Conservation (phyloP, 1,140 invertebrate species). For the Nylanderia fulva region DNA sequence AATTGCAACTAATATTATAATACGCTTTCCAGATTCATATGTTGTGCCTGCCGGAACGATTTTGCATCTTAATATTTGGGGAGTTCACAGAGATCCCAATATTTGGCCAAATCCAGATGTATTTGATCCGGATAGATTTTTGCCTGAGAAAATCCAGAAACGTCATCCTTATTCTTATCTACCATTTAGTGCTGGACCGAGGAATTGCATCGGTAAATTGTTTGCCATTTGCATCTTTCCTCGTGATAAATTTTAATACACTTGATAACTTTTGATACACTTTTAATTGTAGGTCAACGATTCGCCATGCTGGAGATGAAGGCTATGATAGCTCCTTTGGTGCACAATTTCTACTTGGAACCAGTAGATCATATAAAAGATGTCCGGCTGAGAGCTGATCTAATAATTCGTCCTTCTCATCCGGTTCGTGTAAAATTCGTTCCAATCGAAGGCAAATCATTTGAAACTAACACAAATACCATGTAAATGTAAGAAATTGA, state of each 20-base stretch:
- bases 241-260: too few relatives aligned
- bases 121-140: constrained; percentile 92
- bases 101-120: constrained; percentile 90
- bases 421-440: too few relatives aligned
- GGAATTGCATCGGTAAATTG: constrained; percentile 90
- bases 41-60: constrained; percentile 76
- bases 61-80: constrained; percentile 85
- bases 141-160: constrained; percentile 85
- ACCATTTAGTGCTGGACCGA: constrained; percentile 91
- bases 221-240: background rate
- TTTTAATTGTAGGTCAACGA: too few relatives aligned
- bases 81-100: constrained; percentile 89
- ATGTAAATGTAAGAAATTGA: too few relatives aligned
- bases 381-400: too few relatives aligned
- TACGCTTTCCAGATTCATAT: constrained; percentile 72
- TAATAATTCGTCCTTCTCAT: too few relatives aligned
- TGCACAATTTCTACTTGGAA: too few relatives aligned
- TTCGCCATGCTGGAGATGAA: too few relatives aligned
- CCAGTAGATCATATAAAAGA: too few relatives aligned
- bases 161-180: constrained; percentile 88
- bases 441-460: too few relatives aligned
- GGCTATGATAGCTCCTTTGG: too few relatives aligned
- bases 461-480: too few relatives aligned
- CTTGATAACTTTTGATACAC: background rate
- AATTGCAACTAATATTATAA: background rate